Conservation (phyloP, 2,113 vertebrate genomes). For the Antigone vipio region DNA sequence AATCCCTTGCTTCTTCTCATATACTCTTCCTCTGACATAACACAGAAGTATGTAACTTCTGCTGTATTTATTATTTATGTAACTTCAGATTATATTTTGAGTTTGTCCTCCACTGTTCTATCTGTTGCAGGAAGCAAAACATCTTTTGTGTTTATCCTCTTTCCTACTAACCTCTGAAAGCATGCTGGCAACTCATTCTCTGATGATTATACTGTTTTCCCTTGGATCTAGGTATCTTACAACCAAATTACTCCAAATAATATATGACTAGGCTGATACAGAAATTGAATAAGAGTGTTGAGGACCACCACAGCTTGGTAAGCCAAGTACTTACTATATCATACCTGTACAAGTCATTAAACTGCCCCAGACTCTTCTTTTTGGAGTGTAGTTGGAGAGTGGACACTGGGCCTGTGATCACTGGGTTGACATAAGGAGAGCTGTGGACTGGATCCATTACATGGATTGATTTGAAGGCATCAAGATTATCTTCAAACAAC, state of each 20-base stretch:
- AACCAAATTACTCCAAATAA: not conserved
- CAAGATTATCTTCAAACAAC: not conserved
- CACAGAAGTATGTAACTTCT: not conserved
- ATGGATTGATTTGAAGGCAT: not conserved
- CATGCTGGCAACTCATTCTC: not conserved
- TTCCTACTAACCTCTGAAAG: not conserved
- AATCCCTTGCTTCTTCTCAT: not conserved
- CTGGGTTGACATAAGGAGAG: not conserved
- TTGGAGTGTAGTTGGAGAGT: not conserved
- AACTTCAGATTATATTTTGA: not conserved
- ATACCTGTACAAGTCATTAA: not conserved
- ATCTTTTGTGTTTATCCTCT: not conserved
- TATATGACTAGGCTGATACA: not conserved
- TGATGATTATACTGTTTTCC: not conserved
- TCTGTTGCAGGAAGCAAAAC: not conserved
- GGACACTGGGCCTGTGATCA: not conserved
- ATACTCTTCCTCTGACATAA: not conserved
- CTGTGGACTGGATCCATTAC: not conserved
- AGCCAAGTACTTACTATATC: not conserved
- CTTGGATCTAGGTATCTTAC: not conserved
- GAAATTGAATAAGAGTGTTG: not conserved
- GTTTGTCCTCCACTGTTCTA: not conserved
- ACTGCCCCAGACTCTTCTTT: not conserved
- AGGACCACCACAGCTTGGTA: not conserved
- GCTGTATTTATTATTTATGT: not conserved